phyloP scores from a whole-genome alignment of 2,113 vertebrate genomes.

The Lepisosteus oculatus region DNA sequence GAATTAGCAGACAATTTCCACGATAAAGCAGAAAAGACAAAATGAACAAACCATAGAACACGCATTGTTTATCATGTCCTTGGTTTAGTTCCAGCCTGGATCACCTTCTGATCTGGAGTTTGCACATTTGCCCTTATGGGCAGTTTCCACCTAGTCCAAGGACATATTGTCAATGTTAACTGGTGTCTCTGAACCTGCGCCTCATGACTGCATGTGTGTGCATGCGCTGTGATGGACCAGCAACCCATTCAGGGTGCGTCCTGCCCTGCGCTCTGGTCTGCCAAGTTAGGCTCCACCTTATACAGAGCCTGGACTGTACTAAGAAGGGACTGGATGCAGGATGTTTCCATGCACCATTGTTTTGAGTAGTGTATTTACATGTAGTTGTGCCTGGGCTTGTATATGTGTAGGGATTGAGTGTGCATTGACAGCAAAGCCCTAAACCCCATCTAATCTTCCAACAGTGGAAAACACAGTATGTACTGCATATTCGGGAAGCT shows the following conservation, averaged over 20 bases:
- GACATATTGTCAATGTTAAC: too few relatives aligned
- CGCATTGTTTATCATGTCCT: not conserved
- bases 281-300: too few relatives aligned
- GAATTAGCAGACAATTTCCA: constrained; percentile 13
- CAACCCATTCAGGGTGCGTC: too few relatives aligned
- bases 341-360: not conserved
- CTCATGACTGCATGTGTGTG: too few relatives aligned
- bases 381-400: not conserved
- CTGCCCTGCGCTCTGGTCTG: too few relatives aligned
- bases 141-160: not conserved
- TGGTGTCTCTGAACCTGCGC: too few relatives aligned
- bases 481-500: not conserved
- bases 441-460: too few relatives aligned
- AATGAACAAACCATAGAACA: not conserved
- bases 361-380: too few relatives aligned
- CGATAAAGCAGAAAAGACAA: not conserved
- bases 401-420: not conserved
- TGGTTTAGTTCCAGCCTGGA: not conserved
- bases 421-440: not conserved
- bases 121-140: not conserved
- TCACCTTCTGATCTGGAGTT: not conserved
- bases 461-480: not conserved
- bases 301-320: too few relatives aligned
- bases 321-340: too few relatives aligned
- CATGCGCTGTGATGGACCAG: too few relatives aligned